Evolutionary conservation across 2,888 invertebrate species (phyloP), one percentile per base, ranked within the genome.

Genomic region (Drosophila lacicola): DNA sequence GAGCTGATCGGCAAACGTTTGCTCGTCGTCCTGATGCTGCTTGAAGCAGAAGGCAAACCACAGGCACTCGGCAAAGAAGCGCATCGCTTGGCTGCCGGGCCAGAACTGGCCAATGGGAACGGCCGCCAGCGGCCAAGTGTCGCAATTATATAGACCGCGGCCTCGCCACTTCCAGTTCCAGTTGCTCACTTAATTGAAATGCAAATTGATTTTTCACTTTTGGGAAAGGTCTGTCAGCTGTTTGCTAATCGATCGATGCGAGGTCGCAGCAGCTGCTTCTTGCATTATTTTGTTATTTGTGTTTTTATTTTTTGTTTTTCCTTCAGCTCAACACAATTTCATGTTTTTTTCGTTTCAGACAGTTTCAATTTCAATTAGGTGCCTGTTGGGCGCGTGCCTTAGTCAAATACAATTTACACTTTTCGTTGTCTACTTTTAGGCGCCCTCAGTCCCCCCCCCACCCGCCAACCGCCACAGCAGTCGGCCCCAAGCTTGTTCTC

Each of bases 301-400:
- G 4, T 34, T 34, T 34, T 1, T 25, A 13, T 17, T 13, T 11
- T 14, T 8, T 4, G 10, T n/a, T 13, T 42, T 37, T 21, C 10
- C 39, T 33, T 41, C 8, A 14, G 21, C 29, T 11, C 4, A 34
- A 14, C 14, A n/a, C 70, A 53, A 37, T 34, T 42, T 25, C 13
- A 36, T 34, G 8, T 4, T 37, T 9, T 9, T 36, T 29, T 19
- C 3, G 45, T 21, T 11, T 19, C 21, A 21, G 33, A 14, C 66
- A 60, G 50, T 72, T 76, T 69, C 64, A 69, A 56, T 69, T 73
- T 69, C 69, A 76, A 76, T 76, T 76, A 77, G 45, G 72, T 50
- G 49, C n/a, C 29, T 29, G 33, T 11, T 11, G 39, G 17, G 37
- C 37, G 19, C 34, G 19, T 17, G 19, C 19, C 42, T 42, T 11